Evolutionary conservation across 2,113 vertebrate genomes (phyloP).

Genomic region (Grallaria varia): DNA sequence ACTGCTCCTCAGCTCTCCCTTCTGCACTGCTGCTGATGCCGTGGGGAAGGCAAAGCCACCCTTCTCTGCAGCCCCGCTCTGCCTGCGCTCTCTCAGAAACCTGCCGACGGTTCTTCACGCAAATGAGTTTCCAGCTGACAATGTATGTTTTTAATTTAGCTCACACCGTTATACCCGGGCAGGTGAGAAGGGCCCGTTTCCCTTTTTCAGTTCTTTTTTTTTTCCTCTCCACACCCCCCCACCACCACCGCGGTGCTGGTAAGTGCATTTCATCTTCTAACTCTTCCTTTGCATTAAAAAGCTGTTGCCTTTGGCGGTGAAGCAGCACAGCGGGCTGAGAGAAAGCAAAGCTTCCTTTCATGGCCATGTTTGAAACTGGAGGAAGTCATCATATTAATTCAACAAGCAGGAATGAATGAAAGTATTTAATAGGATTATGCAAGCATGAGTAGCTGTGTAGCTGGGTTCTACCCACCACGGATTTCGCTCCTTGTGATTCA

Average conservation of each 20-base stretch:
- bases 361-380: conserved; percentile 52
- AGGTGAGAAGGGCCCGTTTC: conserved; percentile 43
- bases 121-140: conserved; percentile 51
- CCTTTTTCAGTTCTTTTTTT: conserved; percentile 9
- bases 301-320: conserved; percentile 65
- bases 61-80: background rate
- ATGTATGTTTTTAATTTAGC: conserved; percentile 55
- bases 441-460: conserved; percentile 1
- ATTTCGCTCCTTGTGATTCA: conserved; percentile 7
- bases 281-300: conserved; percentile 62
- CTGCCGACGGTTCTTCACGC: background rate
- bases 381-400: conserved; percentile 55
- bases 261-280: conserved; percentile 51
- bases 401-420: conserved; percentile 67
- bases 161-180: conserved; percentile 27
- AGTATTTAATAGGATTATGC: conserved; percentile 54
- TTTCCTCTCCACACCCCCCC: background rate
- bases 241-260: background rate
- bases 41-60: background rate
- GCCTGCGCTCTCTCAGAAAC: background rate
- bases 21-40: background rate
- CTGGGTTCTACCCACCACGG: background rate
- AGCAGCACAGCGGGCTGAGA: conserved; percentile 50
- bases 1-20: background rate
- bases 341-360: conserved; percentile 56